Conservation (phyloP, 2,113 vertebrate species). For the Microtus pennsylvanicus region DNA sequence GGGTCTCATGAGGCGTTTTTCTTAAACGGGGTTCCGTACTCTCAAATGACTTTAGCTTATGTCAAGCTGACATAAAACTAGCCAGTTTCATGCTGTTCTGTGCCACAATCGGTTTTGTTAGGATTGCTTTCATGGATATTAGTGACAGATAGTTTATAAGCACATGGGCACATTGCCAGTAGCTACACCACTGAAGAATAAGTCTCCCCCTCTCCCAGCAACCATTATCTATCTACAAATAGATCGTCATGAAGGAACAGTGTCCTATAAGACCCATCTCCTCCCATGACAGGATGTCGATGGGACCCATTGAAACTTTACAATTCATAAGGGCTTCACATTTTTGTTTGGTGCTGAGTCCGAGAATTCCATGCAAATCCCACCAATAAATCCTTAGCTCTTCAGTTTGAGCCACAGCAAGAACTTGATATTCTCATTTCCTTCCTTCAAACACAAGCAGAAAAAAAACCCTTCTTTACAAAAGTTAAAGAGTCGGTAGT, state of each 20-base stretch:
- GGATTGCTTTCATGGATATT: background rate
- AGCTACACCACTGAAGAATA: background rate
- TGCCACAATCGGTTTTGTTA: background rate
- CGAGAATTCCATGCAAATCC: background rate
- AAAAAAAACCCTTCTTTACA: background rate
- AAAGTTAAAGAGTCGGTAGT: background rate
- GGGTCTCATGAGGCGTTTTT: background rate
- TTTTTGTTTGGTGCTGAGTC: background rate
- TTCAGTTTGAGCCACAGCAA: background rate
- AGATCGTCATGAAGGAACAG: background rate
- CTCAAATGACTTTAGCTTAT: too few species aligned
- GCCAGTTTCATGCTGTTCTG: background rate
- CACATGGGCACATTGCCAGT: background rate
- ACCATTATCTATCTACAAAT: background rate
- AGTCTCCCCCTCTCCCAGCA: background rate
- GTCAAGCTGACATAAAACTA: background rate
- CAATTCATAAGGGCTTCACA: conserved; percentile 9
- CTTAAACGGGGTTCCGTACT: background rate
- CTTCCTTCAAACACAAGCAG: background rate
- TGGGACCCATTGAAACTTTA: background rate
- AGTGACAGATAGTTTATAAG: background rate
- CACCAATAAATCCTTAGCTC: background rate
- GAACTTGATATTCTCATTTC: background rate
- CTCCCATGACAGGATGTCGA: background rate
- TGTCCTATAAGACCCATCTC: background rate